Evolutionary conservation across 2,888 invertebrate genomes (phyloP), one percentile per base, ranked within the genome.

Genomic region (Oscheius sp.): DNA sequence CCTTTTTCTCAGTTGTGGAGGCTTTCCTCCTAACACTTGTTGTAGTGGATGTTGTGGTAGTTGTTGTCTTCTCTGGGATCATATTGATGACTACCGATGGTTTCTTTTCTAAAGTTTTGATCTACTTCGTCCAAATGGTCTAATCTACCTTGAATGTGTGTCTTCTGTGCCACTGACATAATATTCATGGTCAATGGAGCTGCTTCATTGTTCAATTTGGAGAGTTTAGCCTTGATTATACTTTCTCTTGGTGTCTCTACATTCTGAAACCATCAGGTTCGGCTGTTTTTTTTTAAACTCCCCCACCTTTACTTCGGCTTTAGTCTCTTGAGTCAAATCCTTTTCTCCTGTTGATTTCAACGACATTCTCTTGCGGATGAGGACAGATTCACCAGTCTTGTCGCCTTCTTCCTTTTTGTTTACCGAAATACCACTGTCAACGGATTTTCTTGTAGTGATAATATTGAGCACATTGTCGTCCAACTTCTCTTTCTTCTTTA

Each of bases 21-120:
- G 64, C 46, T 29, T 72, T 72, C 43, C 43, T 61, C 41, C 53
- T 61, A 16, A 76, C 69, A 46, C 74, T 78, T 13, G 80, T 80
- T 56, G 78, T 80, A 43, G 80, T 80, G 41, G 77, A 76, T 46
- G 76, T 77, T 23, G 78, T 80, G 55, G 80, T 78, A 35, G 78
- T 78, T n/a, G 73, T 76, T 29, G 75, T 73, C 58, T 76, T 80
- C 58, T 80, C 80, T 18, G 75, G 68, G 18, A 74, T 76, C 71
- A 78, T 66, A 43, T 69, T 72, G 41, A 80, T 70, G 41, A 72
- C 35, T 9, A 13, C 49, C 2, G 29, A 7, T 25, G 66, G 25
- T 27, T 66, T 66, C 29, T 66, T 52, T 13, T 66, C 66, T 66
- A 23, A 55, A 55, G 23, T 23, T 23, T 25, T 18, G 2, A 13